These are phyloP conservation scores for Harpalus rufipes DNA, from an alignment of 2,888 invertebrate genomes.

Conservation along the genomic window DNA sequence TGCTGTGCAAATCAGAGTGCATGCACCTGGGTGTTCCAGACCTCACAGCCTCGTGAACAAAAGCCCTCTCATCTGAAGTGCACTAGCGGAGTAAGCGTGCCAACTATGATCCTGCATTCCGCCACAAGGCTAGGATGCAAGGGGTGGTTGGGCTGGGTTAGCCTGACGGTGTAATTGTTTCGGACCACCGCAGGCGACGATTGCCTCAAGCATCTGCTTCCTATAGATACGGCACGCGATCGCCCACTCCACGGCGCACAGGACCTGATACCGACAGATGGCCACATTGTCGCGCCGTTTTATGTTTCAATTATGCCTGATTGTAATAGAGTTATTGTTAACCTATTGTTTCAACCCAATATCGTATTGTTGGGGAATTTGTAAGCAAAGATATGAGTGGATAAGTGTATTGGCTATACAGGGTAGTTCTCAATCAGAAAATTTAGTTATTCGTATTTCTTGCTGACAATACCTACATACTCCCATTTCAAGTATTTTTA, in stretches of 20 bases:
- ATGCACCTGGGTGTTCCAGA: slow-evolving; percentile 25
- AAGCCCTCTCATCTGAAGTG: not conserved
- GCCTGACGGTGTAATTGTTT: slow-evolving; percentile 56
- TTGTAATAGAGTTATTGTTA: slow-evolving; percentile 5
- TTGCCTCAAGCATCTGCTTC: slow-evolving; percentile 65
- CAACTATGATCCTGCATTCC: slow-evolving; percentile 51
- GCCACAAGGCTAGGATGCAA: slow-evolving; percentile 11
- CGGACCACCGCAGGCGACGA: slow-evolving; percentile 60
- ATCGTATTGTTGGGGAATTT: not conserved
- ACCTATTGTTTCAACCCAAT: not conserved
- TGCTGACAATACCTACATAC: no score
- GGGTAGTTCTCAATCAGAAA: not conserved
- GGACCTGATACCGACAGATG: slow-evolving; percentile 51
- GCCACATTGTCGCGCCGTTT: slow-evolving; percentile 43
- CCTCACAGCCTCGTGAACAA: slow-evolving; percentile 10
- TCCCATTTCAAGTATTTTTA: no score
- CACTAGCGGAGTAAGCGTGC: not conserved
- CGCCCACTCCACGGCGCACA: slow-evolving; percentile 48
- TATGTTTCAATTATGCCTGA: slow-evolving; percentile 32
- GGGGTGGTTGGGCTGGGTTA: slow-evolving; percentile 5
- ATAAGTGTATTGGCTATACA: not conserved
- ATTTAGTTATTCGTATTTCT: no score
- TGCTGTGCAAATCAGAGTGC: not conserved
- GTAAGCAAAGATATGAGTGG: not conserved
- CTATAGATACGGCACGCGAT: slow-evolving; percentile 70